Base-by-base conservation (phyloP, 2,113 vertebrate genomes). In the Clarias gariepinus region DNA sequence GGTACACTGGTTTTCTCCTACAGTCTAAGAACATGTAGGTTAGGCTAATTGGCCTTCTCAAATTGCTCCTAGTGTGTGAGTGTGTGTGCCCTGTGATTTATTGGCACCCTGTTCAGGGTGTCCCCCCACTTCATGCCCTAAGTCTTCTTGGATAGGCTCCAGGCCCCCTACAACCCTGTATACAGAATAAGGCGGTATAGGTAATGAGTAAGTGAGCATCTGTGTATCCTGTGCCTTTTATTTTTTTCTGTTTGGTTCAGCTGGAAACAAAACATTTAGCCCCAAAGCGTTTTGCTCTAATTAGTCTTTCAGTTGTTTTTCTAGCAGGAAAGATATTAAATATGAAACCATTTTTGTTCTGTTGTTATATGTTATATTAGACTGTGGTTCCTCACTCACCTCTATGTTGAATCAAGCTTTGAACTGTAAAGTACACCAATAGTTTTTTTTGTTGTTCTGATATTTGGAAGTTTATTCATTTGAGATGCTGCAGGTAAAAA, bases 401-500 rank as follows among this genome's bases (percentile, higher is more conserved):
- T 60, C 58, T 13, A 13, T 66, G 25, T 68, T 68, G 64, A 77
- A 1, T 81, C 63, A 30, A 63, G 68, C 60, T 30, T 66, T 83
- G 52, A 86, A 66, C 63, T 85, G 15, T 83, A 36, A 53, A 63
- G 21, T n/a, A 21, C 58, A 86, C 69, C 76, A n/a, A 71, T 47
- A 18, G 12, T 21, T 68, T 52, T 28, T 52, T 52, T 79, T 78
- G 21, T 80, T 86, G 21, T 80, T 86, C 80, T 80, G 66, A 83
- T 83, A 73, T 68, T 47, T 64, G 74, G 28, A 28, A 64, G 41
- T 53, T 79, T 18, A 82, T 78, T 79, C 55, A 83, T 83, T 80
- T 76, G 47, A 30, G 28, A 84, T 69, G 53, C 55, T 74, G 41
- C 19, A 28, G 71, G 69, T 30, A 19, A 52, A 78, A 57, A 83